Evolutionary conservation across 2,797 vertebrate species (phyloP), one percentile per base, ranked within the genome.

Genomic region (Brachymystax lenok): DNA sequence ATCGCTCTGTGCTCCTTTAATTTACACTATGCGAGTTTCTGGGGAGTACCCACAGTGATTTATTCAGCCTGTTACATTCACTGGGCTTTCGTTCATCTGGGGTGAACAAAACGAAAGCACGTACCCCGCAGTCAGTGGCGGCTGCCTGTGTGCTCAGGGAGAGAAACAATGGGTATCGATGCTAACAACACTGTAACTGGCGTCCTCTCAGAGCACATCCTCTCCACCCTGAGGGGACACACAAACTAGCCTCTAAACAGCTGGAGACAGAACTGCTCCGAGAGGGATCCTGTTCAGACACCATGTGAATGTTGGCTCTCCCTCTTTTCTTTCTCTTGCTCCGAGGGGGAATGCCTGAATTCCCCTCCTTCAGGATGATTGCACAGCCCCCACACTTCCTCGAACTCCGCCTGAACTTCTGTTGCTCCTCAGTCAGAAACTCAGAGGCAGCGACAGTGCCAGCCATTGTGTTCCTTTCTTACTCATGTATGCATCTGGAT

Each of bases 191-290:
- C 50, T 81, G 74, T 71, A 69, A 73, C 74, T 72, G 79, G 76
- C 75, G 59, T 35, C 24, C 0, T 76, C 83, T 86, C 76, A 83
- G 86, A 84, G 77, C 80, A 75, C 68, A 74, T 77, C 79, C 70
- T 56, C 71, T 27, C 0, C 40, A 27, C 78, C 70, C 78, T 71
- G 10, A 52, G 35, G 61, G 10, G 68, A 70, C 66, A 63, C 59
- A 27, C 69, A 33, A 21, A 54, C 61, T 40, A 75, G 40, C 73
- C 33, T 35, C 30, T 3, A 69, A 70, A 73, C 89, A 86, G 83
- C 79, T 78, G 81, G 85, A 87, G 81, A 82, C 75, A 63, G 27
- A 76, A 28, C 50, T 72, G 74, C 63, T 77, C 24, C 19, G 76
- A 74, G 73, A 81, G 78, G 66, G 69, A 56, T 1, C 7, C 76